phyloP scores from a whole-genome alignment of 1,140 invertebrate genomes.

The Sycophaga agraensis region DNA sequence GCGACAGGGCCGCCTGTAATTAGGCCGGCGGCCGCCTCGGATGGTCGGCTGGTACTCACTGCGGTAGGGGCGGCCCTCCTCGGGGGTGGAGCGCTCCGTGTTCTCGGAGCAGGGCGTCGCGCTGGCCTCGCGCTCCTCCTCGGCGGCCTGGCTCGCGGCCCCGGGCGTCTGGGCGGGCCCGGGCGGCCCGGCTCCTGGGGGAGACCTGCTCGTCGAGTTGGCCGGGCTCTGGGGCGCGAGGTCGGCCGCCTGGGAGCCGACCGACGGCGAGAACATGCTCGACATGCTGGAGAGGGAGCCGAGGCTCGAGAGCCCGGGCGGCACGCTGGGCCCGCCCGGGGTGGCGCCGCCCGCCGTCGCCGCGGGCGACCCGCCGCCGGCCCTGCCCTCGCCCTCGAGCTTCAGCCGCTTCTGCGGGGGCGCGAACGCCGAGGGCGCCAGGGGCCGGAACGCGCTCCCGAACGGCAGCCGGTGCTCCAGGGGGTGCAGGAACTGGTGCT shows the following conservation, averaged over 20 bases:
- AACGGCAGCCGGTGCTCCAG: slow-evolving; percentile 55
- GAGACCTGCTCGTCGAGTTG: slow-evolving; percentile 40
- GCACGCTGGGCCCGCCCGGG: slow-evolving; percentile 31
- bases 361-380: neutral
- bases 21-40: too few relatives aligned
- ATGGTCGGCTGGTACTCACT: slow-evolving; percentile 58
- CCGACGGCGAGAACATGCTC: slow-evolving; percentile 55
- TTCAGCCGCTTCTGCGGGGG: slow-evolving; percentile 61
- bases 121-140: slow-evolving; percentile 58
- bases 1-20: too few relatives aligned
- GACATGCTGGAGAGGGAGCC: slow-evolving; percentile 53
- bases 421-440: slow-evolving; percentile 60
- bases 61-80: slow-evolving; percentile 60
- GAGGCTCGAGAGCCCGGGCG: slow-evolving; percentile 50
- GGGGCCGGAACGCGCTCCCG: slow-evolving; percentile 48
- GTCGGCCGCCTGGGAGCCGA: slow-evolving; percentile 35
- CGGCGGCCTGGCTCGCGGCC: slow-evolving; percentile 40
- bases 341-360: slow-evolving; percentile 14
- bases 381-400: slow-evolving; percentile 50
- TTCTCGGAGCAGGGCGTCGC: slow-evolving; percentile 61
- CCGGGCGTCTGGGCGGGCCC: slow-evolving; percentile 5
- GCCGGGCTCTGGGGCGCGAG: slow-evolving; percentile 46
- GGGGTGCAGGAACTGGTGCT: slow-evolving; percentile 59
- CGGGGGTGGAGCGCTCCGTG: slow-evolving; percentile 61
- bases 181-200: slow-evolving; percentile 27